Evolutionary conservation across 2,888 invertebrate genomes (phyloP), one percentile per base, ranked within the genome.

Genomic region (Scaptomyza tumidula): DNA sequence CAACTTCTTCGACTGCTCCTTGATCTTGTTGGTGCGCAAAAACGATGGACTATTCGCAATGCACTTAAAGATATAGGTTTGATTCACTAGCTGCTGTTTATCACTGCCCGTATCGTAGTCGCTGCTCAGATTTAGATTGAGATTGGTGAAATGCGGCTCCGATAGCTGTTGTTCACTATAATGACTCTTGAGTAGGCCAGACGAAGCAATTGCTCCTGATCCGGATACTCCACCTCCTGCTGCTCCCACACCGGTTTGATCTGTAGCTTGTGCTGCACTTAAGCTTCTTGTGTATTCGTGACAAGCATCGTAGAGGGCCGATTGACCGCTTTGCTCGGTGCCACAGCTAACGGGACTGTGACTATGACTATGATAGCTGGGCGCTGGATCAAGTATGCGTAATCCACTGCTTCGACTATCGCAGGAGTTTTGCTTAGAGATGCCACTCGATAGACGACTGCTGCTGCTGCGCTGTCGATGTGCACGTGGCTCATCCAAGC

Each of bases 31-130:
- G 64, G 90, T 90, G 73, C 90, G 91, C 60, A 92, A 80, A 74
- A 92, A 91, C 74, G 92, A 91, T 35, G 92, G 91, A 86, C 92
- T 92, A 63, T 91, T 91, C 29, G 91, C 90, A 46, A 92, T 90
- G 82, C 91, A 92, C 89, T 92, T 92, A 71, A 92, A 91, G 73
- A 92, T 91, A 77, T 91, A 92, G 37, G 91, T 91, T 75, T 92
- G 91, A 73, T 91, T 91, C 55, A 91, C 90, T 78, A 91, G 74
- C 68, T 91, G 86, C 75, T 91, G 90, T 60, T 91, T 91, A 59
- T 91, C 90, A 52, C 78, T 80, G 67, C 79, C 87, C 72, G 80
- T 82, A 48, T 89, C 87, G 70, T 75, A 83, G 45, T 85, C 85
- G 58, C 80, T 79, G 78, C 56, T 82, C 43, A 78, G 64, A 59